These are phyloP conservation scores for Tricholauxania praeusta DNA, from an alignment of 2,888 invertebrate species.

Conservation along the genomic window DNA sequence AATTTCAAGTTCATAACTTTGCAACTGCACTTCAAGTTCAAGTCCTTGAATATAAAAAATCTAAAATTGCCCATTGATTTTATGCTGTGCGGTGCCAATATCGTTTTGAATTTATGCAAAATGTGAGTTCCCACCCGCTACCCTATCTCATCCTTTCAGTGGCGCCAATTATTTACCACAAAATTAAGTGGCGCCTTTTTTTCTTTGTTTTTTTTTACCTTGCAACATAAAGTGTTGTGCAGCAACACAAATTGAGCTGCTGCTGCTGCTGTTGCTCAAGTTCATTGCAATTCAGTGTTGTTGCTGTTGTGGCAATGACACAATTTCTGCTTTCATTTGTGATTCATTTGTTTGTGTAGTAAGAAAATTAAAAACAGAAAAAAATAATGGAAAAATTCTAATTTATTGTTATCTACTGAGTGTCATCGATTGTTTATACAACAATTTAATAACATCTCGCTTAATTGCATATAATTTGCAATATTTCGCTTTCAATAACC, in stretches of 20 bases:
- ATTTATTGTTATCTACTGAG: conserved; percentile 47
- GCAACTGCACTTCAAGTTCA: conserved; percentile 20
- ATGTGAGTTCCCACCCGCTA: too few species aligned
- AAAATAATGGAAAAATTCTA: conserved; percentile 44
- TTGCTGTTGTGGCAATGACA: conserved; percentile 1
- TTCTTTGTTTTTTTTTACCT: not conserved
- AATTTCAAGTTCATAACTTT: too few species aligned
- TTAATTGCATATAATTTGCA: conserved; percentile 31
- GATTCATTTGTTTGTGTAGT: too few species aligned
- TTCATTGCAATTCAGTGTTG: not conserved
- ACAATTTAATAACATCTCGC: conserved; percentile 26
- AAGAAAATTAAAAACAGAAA: too few species aligned
- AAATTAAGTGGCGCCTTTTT: not conserved
- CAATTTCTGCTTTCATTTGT: too few species aligned
- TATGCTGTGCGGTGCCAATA: not conserved
- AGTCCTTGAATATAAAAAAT: conserved; percentile 31
- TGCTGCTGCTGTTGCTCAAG: too few species aligned
- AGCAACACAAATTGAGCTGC: too few species aligned
- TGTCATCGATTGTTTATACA: conserved; percentile 46
- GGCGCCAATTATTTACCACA: not conserved
- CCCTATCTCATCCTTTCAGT: not conserved
- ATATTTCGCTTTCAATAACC: conserved; percentile 19
- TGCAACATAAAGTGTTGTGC: too few species aligned
- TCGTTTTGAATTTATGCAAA: too few species aligned
- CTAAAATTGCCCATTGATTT: not conserved